Evolutionary conservation across 2,888 invertebrate genomes (phyloP), one percentile per base, ranked within the genome.

Genomic region (Chloromyia formosa): DNA sequence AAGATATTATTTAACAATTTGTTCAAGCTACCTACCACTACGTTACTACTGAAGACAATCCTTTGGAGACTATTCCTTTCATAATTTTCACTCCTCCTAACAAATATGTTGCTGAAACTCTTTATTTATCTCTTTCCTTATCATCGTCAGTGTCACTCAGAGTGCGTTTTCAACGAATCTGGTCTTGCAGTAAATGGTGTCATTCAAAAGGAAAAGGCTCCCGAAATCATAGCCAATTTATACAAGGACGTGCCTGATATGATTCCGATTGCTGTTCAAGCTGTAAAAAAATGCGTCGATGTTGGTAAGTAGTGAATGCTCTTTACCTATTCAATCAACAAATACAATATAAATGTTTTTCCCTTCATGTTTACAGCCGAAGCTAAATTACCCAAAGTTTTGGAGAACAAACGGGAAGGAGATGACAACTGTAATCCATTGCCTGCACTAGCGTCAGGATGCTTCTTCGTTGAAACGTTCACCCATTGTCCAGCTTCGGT

Each of bases 101-200:
- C n/a, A n/a, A n/a, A n/a, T n/a, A n/a, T n/a, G n/a, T n/a, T n/a
- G n/a, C n/a, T n/a, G n/a, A n/a, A n/a, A n/a, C n/a, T n/a, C n/a
- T n/a, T n/a, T n/a, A n/a, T n/a, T n/a, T n/a, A n/a, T n/a, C n/a
- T n/a, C n/a, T n/a, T n/a, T n/a, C n/a, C n/a, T n/a, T n/a, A n/a
- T n/a, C n/a, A n/a, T n/a, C n/a, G 1, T 18, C 22, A 54, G 68
- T 69, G 68, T 35, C 54, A 53, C 27, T 53, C 23, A 1, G 68
- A 69, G 23, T 69, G 68, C n/a, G 27, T 69, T 5, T 69, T 69
- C 27, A 69, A 69, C 23, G 53, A 22, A 16, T 23, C 53, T 1
- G 68, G 68, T 16, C 1, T 69, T 5, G 22, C 42, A 27, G 53
- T 27, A 1, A 69, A 69, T 16, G 68, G 68, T 27, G 27, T 42